These are phyloP conservation scores for Holocentrus rufus DNA, from an alignment of 2,797 vertebrate species.

Conservation along the genomic window DNA sequence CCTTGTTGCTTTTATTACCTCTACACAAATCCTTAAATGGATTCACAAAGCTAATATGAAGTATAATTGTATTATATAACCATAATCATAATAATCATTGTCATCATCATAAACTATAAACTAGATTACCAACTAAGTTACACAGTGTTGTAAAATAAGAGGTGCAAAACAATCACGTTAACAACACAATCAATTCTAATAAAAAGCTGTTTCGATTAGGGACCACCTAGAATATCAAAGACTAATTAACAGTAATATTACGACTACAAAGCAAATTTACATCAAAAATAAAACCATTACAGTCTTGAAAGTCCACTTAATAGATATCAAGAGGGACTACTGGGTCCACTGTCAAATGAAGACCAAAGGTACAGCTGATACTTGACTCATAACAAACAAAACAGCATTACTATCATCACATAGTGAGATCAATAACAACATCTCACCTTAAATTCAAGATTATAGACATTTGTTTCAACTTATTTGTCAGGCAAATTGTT, in stretches of 20 bases:
- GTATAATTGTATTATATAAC: no score
- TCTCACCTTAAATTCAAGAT: constrained; percentile 16
- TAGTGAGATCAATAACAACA: constrained; percentile 2
- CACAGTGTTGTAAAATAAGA: no score
- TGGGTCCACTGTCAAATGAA: constrained; percentile 13
- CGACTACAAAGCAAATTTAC: constrained; percentile 13
- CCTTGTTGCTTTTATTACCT: no score
- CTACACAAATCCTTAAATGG: no score
- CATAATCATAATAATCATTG: no score
- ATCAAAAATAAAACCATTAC: constrained; percentile 12
- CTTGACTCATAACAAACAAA: constrained; percentile 18
- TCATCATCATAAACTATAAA: no score
- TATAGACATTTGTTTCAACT: neutral
- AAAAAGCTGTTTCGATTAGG: neutral
- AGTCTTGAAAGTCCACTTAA: constrained; percentile 18
- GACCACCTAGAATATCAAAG: neutral
- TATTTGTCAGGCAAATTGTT: constrained; percentile 9
- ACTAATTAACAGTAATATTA: constrained; percentile 13
- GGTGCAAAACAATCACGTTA: no score
- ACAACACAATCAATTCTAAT: no score
- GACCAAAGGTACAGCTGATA: constrained; percentile 21
- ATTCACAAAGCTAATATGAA: no score
- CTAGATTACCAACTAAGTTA: no score
- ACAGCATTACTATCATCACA: constrained; percentile 1
- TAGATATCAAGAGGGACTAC: constrained; percentile 12